These are phyloP conservation scores for Laodelphax striatellus DNA, from an alignment of 1,140 invertebrate species.

Conservation along the genomic window DNA sequence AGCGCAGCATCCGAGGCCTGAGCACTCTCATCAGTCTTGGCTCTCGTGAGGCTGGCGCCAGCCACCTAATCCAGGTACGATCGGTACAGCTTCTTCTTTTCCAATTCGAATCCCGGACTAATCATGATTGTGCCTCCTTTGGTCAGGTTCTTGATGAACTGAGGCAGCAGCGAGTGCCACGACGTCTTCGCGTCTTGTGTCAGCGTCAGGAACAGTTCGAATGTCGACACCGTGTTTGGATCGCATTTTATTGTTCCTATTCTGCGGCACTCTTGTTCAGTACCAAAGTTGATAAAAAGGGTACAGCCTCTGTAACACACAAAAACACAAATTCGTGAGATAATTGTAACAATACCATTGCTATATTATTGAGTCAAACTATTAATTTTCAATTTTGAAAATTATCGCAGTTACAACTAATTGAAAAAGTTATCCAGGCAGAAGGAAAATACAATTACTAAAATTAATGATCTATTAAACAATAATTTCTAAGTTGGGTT, in stretches of 20 bases:
- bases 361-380: neutral
- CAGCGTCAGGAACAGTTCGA: constrained; percentile 71
- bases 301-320: constrained; percentile 49
- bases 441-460: too few species aligned
- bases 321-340: constrained; percentile 13
- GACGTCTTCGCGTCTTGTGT: constrained; percentile 61
- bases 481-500: too few species aligned
- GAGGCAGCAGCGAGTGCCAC: constrained; percentile 71
- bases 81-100: constrained; percentile 78
- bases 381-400: constrained; percentile 9
- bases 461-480: too few species aligned
- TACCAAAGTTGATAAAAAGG: constrained; percentile 62
- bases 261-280: constrained; percentile 42
- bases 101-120: constrained; percentile 67
- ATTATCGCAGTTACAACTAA: neutral
- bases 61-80: constrained; percentile 38
- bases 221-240: constrained; percentile 69
- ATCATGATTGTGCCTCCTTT: constrained; percentile 72
- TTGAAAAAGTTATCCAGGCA: neutral
- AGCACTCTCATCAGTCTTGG: constrained; percentile 11
- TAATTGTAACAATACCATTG: neutral
- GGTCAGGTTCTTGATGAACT: constrained; percentile 75
- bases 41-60: constrained; percentile 5
- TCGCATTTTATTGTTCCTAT: constrained; percentile 65
- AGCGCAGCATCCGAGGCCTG: too few species aligned